Conservation (phyloP, 2,797 vertebrate species). For the Spinus olivaceus region DNA sequence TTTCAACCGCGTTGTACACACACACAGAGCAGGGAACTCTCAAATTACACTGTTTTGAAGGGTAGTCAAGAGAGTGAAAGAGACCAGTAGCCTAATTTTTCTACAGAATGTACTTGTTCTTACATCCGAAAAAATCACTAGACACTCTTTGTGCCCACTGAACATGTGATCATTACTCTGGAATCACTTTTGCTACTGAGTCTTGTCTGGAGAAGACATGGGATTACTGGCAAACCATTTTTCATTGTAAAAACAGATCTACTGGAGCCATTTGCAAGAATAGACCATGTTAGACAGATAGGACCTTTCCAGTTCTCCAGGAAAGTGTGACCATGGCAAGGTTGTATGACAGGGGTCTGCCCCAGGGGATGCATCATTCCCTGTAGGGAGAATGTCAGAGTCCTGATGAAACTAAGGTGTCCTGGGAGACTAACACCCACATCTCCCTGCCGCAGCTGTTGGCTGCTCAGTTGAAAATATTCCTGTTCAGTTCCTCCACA, state of each 20-base stretch:
- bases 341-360: not conserved
- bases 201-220: not conserved
- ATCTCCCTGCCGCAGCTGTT: not conserved
- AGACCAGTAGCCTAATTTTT: not conserved
- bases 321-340: not conserved
- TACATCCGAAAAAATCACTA: not conserved
- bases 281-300: fast-evolving
- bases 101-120: not conserved
- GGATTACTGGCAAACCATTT: not conserved
- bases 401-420: not conserved
- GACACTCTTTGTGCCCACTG: not conserved
- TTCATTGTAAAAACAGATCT: not conserved
- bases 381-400: not conserved
- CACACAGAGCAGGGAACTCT: not conserved
- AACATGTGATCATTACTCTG: not conserved
- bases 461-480: not conserved
- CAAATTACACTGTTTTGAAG: not conserved
- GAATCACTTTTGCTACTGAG: constrained; percentile 13
- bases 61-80: not conserved
- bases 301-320: not conserved
- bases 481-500: not conserved
- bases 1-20: not conserved
- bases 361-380: too few relatives aligned
- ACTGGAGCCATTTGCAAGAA: not conserved
- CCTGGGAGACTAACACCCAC: not conserved